Conservation (phyloP, 2,888 invertebrate species). For the Asteroscopus sphinx region DNA sequence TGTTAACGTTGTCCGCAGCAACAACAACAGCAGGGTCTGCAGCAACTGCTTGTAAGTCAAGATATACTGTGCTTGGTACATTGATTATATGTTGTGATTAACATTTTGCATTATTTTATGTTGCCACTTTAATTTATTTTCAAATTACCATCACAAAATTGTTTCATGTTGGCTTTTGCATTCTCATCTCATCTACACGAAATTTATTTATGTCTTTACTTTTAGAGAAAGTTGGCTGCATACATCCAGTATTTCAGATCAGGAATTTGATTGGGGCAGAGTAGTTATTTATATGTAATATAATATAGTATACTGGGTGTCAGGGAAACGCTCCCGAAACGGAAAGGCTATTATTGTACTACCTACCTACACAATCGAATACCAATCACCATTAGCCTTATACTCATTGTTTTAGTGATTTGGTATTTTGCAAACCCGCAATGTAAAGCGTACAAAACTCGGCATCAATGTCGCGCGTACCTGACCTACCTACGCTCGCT, state of each 20-base stretch:
- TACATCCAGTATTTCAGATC: not conserved
- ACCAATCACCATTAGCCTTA: too few species aligned
- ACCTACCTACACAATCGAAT: too few species aligned
- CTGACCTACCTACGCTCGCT: too few species aligned
- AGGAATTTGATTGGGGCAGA: not conserved
- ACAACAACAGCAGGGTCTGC: slow-evolving; percentile 97
- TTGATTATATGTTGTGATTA: slow-evolving; percentile 82
- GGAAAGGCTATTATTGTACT: too few species aligned
- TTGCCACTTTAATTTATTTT: slow-evolving; percentile 56
- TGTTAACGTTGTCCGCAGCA: slow-evolving; percentile 91
- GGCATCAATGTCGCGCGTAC: too few species aligned
- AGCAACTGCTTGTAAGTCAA: slow-evolving; percentile 97
- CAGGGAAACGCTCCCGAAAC: too few species aligned
- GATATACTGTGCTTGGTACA: slow-evolving; percentile 78
- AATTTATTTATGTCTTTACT: slow-evolving; percentile 1
- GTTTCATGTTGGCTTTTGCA: slow-evolving; percentile 59
- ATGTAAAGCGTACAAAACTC: too few species aligned
- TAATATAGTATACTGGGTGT: too few species aligned
- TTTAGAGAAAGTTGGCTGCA: not conserved
- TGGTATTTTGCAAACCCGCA: too few species aligned
- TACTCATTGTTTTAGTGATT: too few species aligned
- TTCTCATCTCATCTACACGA: slow-evolving; percentile 48
- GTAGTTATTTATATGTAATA: too few species aligned
- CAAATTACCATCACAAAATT: slow-evolving; percentile 42
- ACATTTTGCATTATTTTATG: slow-evolving; percentile 69